Conservation (phyloP, 1,140 invertebrate genomes). For the Dolichoris vasculosae region DNA sequence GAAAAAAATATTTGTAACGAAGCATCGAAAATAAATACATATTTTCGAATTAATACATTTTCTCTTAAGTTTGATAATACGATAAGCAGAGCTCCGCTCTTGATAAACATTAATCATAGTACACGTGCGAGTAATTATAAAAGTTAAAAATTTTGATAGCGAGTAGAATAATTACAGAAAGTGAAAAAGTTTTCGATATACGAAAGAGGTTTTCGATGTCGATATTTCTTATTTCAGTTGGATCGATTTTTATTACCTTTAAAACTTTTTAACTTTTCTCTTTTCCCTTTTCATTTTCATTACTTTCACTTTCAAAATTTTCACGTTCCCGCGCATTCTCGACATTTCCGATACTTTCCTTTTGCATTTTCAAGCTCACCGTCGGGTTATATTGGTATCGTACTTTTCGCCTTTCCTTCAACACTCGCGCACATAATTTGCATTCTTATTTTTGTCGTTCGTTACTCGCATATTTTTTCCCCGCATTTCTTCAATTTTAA, state of each 20-base stretch:
- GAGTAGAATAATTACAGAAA: neutral
- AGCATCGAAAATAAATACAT: too few species aligned
- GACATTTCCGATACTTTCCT: neutral
- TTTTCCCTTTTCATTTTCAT: neutral
- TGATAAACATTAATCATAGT: too few species aligned
- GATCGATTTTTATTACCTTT: conserved; percentile 17
- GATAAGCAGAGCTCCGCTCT: too few species aligned
- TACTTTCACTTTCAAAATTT: conserved; percentile 15
- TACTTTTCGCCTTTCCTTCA: neutral
- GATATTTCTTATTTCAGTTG: neutral
- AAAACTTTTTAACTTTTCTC: neutral
- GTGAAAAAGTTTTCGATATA: neutral
- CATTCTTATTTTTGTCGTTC: neutral
- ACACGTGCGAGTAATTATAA: too few species aligned
- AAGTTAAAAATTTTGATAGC: too few species aligned
- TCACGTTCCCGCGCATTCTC: neutral
- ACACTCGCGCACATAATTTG: neutral
- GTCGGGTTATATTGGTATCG: neutral
- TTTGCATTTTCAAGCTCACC: neutral
- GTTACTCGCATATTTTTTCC: too few species aligned
- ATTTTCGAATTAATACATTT: too few species aligned
- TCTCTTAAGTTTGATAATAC: too few species aligned
- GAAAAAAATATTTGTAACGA: too few species aligned
- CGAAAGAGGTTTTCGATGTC: neutral
- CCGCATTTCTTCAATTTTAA: too few species aligned